phyloP scores from a whole-genome alignment of 2,797 vertebrate genomes.

The Gouania willdenowi region DNA sequence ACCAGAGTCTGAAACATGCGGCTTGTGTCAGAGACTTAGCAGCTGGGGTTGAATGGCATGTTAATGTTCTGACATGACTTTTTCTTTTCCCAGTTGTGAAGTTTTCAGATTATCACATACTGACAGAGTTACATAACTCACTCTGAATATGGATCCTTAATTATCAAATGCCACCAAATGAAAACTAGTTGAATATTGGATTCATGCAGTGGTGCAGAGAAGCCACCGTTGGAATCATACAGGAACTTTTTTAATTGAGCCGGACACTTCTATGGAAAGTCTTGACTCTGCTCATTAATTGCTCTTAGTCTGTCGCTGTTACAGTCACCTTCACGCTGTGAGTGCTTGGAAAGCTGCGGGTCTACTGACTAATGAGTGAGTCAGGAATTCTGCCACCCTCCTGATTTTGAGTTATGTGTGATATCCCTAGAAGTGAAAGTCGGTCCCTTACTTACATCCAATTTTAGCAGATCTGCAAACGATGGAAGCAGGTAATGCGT shows the following conservation, averaged over 20 bases:
- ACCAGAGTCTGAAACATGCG: constrained; percentile 35
- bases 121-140: no score
- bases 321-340: constrained; percentile 69
- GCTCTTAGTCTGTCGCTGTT: constrained; percentile 52
- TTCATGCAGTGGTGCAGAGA: constrained; percentile 30
- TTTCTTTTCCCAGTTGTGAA: no score
- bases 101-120: no score
- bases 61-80: no score
- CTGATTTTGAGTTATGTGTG: constrained; percentile 27
- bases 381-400: constrained; percentile 38
- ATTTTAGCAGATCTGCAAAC: constrained; percentile 4
- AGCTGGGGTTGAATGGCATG: constrained; percentile 14
- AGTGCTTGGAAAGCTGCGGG: constrained; percentile 61
- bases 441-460: constrained; percentile 10
- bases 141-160: no score
- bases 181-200: no score
- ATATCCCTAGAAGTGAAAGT: constrained; percentile 46
- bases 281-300: constrained; percentile 64
- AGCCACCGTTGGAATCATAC: constrained; percentile 21
- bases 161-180: no score
- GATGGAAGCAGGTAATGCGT: no score
- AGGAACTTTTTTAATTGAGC: constrained; percentile 42
- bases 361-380: constrained; percentile 69
- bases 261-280: constrained; percentile 64
- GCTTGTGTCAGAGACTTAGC: constrained; percentile 19